Evolutionary conservation across 2,113 vertebrate genomes (phyloP).

Genomic region (Apus apus): DNA sequence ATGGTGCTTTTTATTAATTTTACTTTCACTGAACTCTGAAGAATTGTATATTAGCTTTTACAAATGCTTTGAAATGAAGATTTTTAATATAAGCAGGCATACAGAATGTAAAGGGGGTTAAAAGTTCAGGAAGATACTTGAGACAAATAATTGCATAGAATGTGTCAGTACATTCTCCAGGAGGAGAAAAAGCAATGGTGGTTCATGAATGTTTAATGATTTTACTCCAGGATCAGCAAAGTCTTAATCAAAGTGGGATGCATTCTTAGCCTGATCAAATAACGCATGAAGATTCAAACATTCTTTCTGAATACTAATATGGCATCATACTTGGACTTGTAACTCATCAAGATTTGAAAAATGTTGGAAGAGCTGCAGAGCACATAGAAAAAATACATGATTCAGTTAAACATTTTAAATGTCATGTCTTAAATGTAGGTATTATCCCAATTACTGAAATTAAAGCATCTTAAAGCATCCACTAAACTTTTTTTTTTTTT

Average conservation of each 20-base stretch:
- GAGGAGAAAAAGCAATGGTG: conserved; percentile 33
- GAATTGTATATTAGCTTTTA: conserved; percentile 7
- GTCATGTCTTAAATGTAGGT: not conserved
- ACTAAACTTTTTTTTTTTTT: not conserved
- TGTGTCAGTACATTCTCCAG: not conserved
- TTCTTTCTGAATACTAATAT: conserved; percentile 27
- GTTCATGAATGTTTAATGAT: conserved; percentile 55
- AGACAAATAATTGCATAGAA: conserved; percentile 58
- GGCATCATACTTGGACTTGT: not conserved
- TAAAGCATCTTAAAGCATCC: not conserved
- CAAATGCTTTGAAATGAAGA: conserved; percentile 28
- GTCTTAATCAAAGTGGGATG: conserved; percentile 46
- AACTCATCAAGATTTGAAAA: not conserved
- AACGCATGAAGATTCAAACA: conserved; percentile 14
- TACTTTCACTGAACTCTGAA: not conserved
- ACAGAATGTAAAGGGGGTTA: conserved; percentile 23
- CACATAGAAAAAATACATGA: not conserved
- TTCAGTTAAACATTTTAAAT: not conserved
- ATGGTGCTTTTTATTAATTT: not conserved
- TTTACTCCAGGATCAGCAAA: not conserved
- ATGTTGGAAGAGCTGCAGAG: not conserved
- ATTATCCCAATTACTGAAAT: conserved; percentile 16
- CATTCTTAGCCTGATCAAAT: conserved; percentile 48
- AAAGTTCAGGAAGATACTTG: conserved; percentile 48
- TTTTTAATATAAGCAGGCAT: not conserved